Percentiles rank a stretch among this genome's conserved stretches.
phyloP scores from a whole-genome alignment of 2,797 vertebrate genomes.

The Triplophysa yarkandensis region DNA sequence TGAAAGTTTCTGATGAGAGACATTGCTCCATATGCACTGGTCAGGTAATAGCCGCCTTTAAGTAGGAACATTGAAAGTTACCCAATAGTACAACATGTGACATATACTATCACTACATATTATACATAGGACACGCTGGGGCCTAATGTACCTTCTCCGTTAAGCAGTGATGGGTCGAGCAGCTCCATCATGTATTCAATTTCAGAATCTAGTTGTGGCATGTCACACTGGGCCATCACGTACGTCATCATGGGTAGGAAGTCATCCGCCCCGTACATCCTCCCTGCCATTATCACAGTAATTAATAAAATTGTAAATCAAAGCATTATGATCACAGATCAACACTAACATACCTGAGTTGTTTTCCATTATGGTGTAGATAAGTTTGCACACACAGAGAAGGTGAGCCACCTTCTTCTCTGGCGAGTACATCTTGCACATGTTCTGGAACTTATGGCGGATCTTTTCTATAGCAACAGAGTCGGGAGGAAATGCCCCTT shows the following conservation, averaged over 20 bases:
- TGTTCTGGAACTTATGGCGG: constrained; percentile 89
- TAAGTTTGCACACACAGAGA: constrained; percentile 92
- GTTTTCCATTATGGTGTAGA: constrained; percentile 97
- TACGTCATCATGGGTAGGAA: constrained; percentile 96
- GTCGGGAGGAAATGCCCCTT: constrained; percentile 88
- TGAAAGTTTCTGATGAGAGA: constrained; percentile 96
- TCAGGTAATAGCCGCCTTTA: constrained; percentile 95
- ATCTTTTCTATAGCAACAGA: constrained; percentile 91
- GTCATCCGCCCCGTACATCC: constrained; percentile 96
- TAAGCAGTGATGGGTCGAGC: constrained; percentile 89
- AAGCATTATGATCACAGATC: not conserved
- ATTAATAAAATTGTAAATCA: not conserved
- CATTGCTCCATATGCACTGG: constrained; percentile 93
- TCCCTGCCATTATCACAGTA: constrained; percentile 72
- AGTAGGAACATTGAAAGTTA: constrained; percentile 11
- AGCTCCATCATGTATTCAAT: constrained; percentile 98
- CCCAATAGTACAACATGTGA: too few relatives aligned
- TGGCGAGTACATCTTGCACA: constrained; percentile 97
- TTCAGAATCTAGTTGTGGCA: constrained; percentile 91
- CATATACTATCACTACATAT: too few relatives aligned
- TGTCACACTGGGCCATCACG: constrained; percentile 92
- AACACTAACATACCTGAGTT: constrained; percentile 84
- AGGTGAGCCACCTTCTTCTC: constrained; percentile 95
- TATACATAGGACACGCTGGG: too few relatives aligned
- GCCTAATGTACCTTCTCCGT: constrained; percentile 87